phyloP scores from a whole-genome alignment of 2,113 vertebrate species.

The Sula dactylatra region DNA sequence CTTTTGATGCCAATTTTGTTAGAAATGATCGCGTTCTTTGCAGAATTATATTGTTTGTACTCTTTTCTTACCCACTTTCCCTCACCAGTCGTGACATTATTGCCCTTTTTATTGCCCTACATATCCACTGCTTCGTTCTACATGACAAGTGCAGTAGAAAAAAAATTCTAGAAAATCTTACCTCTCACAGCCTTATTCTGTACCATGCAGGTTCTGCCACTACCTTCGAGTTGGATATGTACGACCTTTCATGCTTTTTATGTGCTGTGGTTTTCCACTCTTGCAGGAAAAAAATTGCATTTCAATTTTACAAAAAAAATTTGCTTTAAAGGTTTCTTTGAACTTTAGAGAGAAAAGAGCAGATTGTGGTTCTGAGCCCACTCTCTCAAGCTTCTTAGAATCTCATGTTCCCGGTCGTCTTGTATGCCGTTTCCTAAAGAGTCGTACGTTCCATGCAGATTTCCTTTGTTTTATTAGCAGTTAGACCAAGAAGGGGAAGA shows the following conservation, averaged over 20 bases:
- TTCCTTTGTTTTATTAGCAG: constrained; percentile 38
- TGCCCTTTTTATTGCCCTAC: not conserved
- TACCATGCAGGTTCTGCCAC: not conserved
- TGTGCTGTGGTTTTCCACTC: not conserved
- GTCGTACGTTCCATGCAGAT: not conserved
- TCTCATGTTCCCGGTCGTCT: not conserved
- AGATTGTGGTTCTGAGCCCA: not conserved
- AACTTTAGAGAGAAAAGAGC: not conserved
- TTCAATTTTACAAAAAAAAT: not conserved
- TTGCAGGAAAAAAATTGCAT: not conserved
- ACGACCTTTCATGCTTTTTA: not conserved
- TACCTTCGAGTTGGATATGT: not conserved
- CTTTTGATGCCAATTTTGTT: not conserved
- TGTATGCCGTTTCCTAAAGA: too few species aligned
- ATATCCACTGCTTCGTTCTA: not conserved
- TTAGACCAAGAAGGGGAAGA: constrained; percentile 16
- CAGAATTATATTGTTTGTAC: not conserved
- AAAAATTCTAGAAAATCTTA: not conserved
- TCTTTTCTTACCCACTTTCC: not conserved
- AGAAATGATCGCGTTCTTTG: not conserved
- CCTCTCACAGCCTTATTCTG: not conserved
- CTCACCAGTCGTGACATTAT: not conserved
- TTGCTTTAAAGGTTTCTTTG: not conserved
- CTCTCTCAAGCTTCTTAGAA: not conserved
- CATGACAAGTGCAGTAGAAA: not conserved